Percentiles rank a stretch among this genome's conserved stretches.
Evolutionary conservation across 1,140 invertebrate species (phyloP).

Genomic region (Sarcophaga peregrina): DNA sequence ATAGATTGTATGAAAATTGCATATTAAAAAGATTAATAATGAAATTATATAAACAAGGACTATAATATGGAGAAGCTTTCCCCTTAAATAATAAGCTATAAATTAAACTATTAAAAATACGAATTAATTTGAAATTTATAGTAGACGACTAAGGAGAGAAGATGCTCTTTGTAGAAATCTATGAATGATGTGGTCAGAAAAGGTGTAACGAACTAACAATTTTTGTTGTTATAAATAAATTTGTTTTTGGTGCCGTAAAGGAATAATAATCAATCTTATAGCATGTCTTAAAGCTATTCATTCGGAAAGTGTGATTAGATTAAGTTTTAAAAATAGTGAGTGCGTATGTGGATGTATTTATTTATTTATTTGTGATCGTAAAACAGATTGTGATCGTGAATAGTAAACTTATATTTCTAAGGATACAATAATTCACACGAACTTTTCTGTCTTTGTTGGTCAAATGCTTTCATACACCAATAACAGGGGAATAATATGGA

Average conservation of each 20-base stretch:
- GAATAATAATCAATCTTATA: background rate
- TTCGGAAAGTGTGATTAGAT: constrained; percentile 24
- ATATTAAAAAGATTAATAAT: constrained; percentile 15
- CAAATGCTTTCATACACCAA: too few relatives aligned
- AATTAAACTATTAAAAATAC: constrained; percentile 21
- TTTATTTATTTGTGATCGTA: too few relatives aligned
- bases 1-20: constrained; percentile 2
- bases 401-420: too few relatives aligned
- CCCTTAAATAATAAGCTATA: background rate
- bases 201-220: too few relatives aligned
- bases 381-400: too few relatives aligned
- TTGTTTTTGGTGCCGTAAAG: background rate
- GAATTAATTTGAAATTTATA: background rate
- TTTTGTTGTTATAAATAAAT: background rate
- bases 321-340: background rate
- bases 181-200: too few relatives aligned
- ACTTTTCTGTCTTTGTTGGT: too few relatives aligned
- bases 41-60: background rate
- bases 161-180: too few relatives aligned
- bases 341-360: background rate
- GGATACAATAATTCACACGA: too few relatives aligned
- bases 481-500: background rate
- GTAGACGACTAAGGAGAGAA: background rate
- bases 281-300: constrained; percentile 24
- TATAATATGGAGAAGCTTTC: constrained; percentile 7